Conservation (phyloP, 2,113 vertebrate species). For the Microcebus jonahi region DNA sequence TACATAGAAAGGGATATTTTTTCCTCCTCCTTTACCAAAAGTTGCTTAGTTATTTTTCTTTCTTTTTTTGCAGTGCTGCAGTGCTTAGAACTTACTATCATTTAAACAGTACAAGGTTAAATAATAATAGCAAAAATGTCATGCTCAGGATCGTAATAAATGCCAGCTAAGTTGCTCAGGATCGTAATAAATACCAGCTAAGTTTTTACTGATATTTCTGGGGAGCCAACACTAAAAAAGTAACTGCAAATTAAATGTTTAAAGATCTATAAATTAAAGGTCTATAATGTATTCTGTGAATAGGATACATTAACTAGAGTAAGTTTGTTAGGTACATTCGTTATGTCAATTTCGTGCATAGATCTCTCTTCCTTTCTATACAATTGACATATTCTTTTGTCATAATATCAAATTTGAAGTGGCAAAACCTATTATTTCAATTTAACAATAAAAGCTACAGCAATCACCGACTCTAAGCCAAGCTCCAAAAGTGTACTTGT, state of each 20-base stretch:
- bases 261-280: background rate
- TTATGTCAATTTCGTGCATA: background rate
- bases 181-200: background rate
- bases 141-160: background rate
- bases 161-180: background rate
- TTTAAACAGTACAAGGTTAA: background rate
- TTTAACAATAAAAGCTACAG: background rate
- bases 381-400: background rate
- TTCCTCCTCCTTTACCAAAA: background rate
- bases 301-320: background rate
- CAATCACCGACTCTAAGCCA: background rate
- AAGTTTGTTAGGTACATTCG: background rate
- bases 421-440: background rate
- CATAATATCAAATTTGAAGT: background rate
- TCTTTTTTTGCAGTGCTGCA: background rate
- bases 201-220: background rate
- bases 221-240: background rate
- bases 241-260: background rate
- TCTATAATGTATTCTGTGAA: background rate
- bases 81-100: background rate
- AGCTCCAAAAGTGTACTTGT: background rate
- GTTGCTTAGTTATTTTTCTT: background rate
- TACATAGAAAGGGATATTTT: background rate
- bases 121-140: background rate
- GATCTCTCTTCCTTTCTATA: background rate